Evolutionary conservation across 2,113 vertebrate species (phyloP), one percentile per base, ranked within the genome.

Genomic region (Polypterus senegalus): DNA sequence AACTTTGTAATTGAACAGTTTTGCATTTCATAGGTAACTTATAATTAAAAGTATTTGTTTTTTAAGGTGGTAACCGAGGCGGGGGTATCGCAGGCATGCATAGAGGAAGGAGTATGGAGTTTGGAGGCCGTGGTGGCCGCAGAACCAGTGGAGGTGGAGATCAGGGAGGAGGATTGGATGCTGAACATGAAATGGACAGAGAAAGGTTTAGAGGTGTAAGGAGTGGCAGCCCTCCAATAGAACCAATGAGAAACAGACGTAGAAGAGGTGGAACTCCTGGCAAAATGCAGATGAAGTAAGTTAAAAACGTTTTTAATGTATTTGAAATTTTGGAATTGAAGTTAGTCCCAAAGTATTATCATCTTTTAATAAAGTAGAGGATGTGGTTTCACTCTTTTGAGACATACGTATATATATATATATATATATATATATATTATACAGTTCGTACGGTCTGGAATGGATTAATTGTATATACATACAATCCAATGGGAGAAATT

Each of bases 111-210:
- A 76, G 84, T 57, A 96, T 97, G 94, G 95, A 97, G 66, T 89
- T 92, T 0, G 92, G 95, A 0, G 92, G 91, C 1, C 76, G 90
- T 1, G 67, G 91, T 81, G 69, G 55, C 84, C 76, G 94, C 75
- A 69, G 87, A 70, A 85, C 86, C 0, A 81, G 83, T 64, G 81
- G 85, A 1, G 86, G 87, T 1, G 72, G 93, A 58, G 88, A 27
- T 27, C 27, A 87, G 58, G 72, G 86, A 63, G 89, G 92, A 0
- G 93, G 94, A 7, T 97, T 98, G 79, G 79, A 92, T 58, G 95
- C 92, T 0, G 91, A 90, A 53, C 89, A 92, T 67, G 94, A 93
- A 2, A 91, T 91, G 52, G 93, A 97, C 64, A 83, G 93, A 45
- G 94, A 93, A 0, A 85, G 86, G 63, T 88, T 85, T 11, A 82